phyloP scores from a whole-genome alignment of 92 coral and sea anemone species.

The Bergia puertoricense region DNA sequence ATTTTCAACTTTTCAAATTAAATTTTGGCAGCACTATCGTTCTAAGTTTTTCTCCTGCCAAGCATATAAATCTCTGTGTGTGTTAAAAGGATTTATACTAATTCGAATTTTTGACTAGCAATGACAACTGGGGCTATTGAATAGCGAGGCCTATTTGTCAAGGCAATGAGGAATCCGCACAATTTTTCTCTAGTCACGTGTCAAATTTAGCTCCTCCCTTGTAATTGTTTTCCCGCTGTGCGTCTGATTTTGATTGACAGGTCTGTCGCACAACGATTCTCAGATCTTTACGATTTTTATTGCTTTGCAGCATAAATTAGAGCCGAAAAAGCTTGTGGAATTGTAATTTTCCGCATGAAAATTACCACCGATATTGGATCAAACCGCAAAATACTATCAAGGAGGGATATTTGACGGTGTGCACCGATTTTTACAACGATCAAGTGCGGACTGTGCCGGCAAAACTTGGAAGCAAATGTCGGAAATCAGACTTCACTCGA shows the following conservation, averaged over 20 bases:
- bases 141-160: constrained; percentile 13
- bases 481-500: constrained; percentile 26
- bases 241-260: constrained; percentile 47
- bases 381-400: constrained; percentile 28
- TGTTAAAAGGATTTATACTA: constrained; percentile 25
- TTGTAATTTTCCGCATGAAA: not conserved
- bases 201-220: constrained; percentile 49
- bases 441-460: constrained; percentile 4
- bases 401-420: constrained; percentile 31
- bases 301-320: constrained; percentile 41
- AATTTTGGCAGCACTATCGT: not conserved
- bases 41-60: constrained; percentile 14
- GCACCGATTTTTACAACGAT: constrained; percentile 22
- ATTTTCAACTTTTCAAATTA: constrained; percentile 5
- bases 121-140: constrained; percentile 32
- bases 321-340: not conserved
- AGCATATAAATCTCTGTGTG: constrained; percentile 33
- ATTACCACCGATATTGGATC: constrained; percentile 31
- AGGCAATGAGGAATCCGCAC: constrained; percentile 41
- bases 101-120: constrained; percentile 16
- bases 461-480: constrained; percentile 25
- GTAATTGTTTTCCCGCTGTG: constrained; percentile 45
- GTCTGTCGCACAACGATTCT: constrained; percentile 19
- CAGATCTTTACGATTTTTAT: constrained; percentile 27
- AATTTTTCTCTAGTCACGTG: constrained; percentile 51